Evolutionary conservation across 2,888 invertebrate genomes (phyloP), one percentile per base, ranked within the genome.

Genomic region (Vesta saturnalis): DNA sequence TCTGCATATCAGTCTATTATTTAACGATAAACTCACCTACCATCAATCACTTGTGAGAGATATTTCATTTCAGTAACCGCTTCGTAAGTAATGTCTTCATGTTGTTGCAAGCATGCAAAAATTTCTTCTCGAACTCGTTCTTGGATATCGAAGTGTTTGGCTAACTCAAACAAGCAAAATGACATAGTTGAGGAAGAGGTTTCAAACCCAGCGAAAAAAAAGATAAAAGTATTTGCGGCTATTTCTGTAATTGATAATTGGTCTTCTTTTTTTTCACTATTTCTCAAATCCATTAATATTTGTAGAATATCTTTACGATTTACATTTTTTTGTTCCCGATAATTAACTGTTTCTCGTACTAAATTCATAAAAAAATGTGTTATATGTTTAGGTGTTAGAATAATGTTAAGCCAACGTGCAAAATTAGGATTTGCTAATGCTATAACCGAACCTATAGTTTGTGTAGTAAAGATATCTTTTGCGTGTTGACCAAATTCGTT

Each of bases 271-370:
- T 52, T 39, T 18, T 21, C 14, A 15, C n/a, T 16, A 12, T 61
- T 61, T 22, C 65, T 86, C 22, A 88, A 72, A 46, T 87, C 83
- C 16, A 86, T 79, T 58, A 88, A 78, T 1, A 87, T 74, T 67
- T 89, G 86, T 67, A 89, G 77, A 69, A 89, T 87, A 78, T 88
- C 89, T 61, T 87, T 86, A 12, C 86, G 78, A 0, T 74, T 76
- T 0, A 87, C 71, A 1, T 85, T 82, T n/a, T n/a, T n/a, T n/a
- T n/a, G n/a, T n/a, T n/a, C n/a, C n/a, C n/a, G n/a, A n/a, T n/a
- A n/a, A n/a, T 83, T 79, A 0, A 87, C 80, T 0, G 85, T 85
- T 0, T 84, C 80, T 0, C 78, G 81, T 0, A 87, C 85, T 0
- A 84, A 77, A 0, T 79, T 78, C 21, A 81, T 75, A 19, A 58